Evolutionary conservation across 1,140 invertebrate species (phyloP).

Genomic region (Hesperophylax magnus): DNA sequence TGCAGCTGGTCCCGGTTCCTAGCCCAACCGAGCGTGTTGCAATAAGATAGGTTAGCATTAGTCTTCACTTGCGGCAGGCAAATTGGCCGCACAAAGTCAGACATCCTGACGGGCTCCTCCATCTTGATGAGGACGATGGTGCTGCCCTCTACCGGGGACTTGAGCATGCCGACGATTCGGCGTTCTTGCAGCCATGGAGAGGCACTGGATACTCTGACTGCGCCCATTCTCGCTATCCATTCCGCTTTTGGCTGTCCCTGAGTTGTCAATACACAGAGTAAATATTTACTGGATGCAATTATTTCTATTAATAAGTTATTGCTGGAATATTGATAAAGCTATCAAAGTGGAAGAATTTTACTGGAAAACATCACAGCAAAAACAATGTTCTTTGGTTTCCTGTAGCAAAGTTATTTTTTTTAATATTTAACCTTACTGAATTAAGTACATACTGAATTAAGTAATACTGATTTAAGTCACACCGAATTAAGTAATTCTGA

Average conservation of each 20-base stretch:
- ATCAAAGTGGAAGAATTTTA: no score
- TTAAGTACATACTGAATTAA: no score
- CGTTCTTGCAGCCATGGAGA: conserved; percentile 91
- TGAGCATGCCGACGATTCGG: conserved; percentile 89
- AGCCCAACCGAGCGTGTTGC: conserved; percentile 88
- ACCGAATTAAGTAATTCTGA: no score
- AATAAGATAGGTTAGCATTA: conserved; percentile 68
- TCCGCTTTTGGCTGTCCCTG: conserved; percentile 86
- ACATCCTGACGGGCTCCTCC: conserved; percentile 80
- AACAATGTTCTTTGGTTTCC: no score
- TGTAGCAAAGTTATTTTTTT: no score
- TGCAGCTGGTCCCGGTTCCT: conserved; percentile 85
- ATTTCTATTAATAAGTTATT: no score
- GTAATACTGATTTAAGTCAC: no score
- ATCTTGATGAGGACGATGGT: conserved; percentile 86
- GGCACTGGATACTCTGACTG: conserved; percentile 80
- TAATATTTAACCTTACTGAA: no score
- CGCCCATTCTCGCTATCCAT: conserved; percentile 85
- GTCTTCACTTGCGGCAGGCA: conserved; percentile 75
- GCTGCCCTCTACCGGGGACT: conserved; percentile 90
- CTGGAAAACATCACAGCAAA: no score
- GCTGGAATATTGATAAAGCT: no score
- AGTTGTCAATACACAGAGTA: no score
- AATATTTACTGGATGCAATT: no score
- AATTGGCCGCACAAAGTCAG: conserved; percentile 87